Conservation (phyloP, 2,113 vertebrate species). For the Ptilonorhynchus violaceus region DNA sequence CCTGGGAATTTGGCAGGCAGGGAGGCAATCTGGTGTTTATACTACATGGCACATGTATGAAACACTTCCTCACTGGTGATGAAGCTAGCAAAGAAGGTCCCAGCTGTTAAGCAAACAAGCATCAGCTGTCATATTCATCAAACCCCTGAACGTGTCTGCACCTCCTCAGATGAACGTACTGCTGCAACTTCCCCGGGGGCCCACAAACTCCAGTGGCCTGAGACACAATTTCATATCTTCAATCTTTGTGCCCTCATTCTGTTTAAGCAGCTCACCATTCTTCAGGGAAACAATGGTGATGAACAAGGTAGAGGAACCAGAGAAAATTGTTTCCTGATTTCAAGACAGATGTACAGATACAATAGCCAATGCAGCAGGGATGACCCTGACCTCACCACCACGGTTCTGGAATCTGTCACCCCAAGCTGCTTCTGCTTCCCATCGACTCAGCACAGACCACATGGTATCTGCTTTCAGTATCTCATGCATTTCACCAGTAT, state of each 20-base stretch:
- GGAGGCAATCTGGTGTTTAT: slow-evolving; percentile 30
- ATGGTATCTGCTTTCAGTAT: background rate
- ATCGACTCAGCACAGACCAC: background rate
- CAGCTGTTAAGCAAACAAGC: background rate
- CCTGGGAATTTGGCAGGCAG: slow-evolving; percentile 27
- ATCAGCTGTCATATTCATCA: background rate
- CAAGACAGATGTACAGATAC: fast-evolving
- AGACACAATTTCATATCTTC: background rate
- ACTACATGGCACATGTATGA: background rate
- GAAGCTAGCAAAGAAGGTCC: background rate
- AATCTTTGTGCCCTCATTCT: background rate
- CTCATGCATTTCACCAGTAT: fast-evolving
- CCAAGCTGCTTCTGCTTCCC: background rate
- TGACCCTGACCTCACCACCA: background rate
- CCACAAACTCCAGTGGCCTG: fast-evolving
- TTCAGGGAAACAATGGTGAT: background rate
- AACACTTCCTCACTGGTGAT: background rate
- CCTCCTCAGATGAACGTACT: background rate
- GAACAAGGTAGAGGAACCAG: background rate
- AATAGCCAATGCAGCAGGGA: background rate
- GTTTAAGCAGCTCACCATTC: background rate
- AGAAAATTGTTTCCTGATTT: background rate
- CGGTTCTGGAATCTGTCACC: too few species aligned
- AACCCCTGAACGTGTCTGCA: background rate
- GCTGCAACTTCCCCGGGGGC: background rate